Conservation (phyloP, 2,113 vertebrate genomes). For the Protobothrops flavoviridis region DNA sequence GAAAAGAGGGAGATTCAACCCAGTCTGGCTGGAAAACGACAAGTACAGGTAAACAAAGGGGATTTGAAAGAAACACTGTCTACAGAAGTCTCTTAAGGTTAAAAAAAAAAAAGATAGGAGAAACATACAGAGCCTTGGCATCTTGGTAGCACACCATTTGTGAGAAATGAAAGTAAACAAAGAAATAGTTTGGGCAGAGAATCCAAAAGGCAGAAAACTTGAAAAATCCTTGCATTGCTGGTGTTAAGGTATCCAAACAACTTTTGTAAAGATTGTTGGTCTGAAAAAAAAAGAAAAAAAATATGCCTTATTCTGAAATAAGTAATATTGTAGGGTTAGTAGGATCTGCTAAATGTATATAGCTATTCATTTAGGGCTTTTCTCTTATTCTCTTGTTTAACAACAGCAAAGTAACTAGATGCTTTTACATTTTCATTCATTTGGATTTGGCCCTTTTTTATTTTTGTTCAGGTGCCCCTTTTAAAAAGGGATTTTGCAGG, state of each 20-base stretch:
- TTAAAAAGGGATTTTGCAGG: constrained; percentile 78
- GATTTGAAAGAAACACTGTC: background rate
- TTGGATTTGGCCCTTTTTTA: constrained; percentile 66
- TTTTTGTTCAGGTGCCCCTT: constrained; percentile 72
- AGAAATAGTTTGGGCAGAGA: background rate
- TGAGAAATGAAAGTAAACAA: background rate
- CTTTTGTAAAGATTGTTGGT: background rate
- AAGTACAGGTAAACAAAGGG: background rate
- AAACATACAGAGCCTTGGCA: background rate
- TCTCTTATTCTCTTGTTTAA: constrained; percentile 42
- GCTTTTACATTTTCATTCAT: constrained; percentile 69
- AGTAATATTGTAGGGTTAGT: background rate
- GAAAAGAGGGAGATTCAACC: background rate
- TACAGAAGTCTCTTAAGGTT: background rate
- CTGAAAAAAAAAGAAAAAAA: background rate
- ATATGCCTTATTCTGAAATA: background rate
- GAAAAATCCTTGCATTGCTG: background rate
- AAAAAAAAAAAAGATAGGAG: background rate
- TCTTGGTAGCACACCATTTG: background rate
- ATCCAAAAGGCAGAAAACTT: background rate
- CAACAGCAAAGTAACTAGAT: constrained; percentile 59
- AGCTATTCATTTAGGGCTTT: background rate
- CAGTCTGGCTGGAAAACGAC: background rate
- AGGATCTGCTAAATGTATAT: background rate
- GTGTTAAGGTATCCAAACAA: background rate